Percentiles rank a stretch among this genome's conserved stretches.
Conservation (phyloP, 2,888 invertebrate genomes). For the Pristionchus exspectatus region DNA sequence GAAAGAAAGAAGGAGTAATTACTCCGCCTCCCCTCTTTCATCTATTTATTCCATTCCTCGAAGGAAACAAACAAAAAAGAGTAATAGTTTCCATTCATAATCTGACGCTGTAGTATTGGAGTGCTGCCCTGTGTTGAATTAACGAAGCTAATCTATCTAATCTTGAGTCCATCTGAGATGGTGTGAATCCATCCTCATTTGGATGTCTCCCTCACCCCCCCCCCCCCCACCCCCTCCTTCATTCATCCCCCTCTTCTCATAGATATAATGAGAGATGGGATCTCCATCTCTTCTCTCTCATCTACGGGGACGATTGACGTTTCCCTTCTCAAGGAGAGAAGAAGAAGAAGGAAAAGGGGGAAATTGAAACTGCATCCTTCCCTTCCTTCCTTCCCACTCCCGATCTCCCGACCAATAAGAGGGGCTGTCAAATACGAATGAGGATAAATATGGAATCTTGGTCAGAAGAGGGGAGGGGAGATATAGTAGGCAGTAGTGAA, state of each 20-base stretch:
- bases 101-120: too few relatives aligned
- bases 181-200: not conserved
- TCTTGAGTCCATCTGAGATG: not conserved
- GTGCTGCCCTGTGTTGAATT: not conserved
- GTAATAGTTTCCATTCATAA: too few relatives aligned
- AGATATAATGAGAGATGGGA: slow-evolving; percentile 23
- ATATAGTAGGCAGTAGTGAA: not conserved
- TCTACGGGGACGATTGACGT: slow-evolving; percentile 32
- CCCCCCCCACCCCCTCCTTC: not conserved
- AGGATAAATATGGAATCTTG: slow-evolving; percentile 5
- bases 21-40: not conserved
- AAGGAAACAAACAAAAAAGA: too few relatives aligned
- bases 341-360: not conserved
- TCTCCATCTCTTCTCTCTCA: not conserved
- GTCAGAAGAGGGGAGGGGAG: not conserved
- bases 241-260: not conserved
- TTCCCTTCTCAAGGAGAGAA: slow-evolving; percentile 6
- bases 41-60: not conserved
- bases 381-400: slow-evolving; percentile 13
- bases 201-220: not conserved
- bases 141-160: not conserved
- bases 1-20: not conserved
- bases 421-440: not conserved
- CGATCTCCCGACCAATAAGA: not conserved
- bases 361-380: slow-evolving; percentile 42